A percentile compares a stretch with the other conserved stretches of the same genome.
Evolutionary conservation across 2,888 invertebrate species (phyloP).

Genomic region (Achlya flavicornis): DNA sequence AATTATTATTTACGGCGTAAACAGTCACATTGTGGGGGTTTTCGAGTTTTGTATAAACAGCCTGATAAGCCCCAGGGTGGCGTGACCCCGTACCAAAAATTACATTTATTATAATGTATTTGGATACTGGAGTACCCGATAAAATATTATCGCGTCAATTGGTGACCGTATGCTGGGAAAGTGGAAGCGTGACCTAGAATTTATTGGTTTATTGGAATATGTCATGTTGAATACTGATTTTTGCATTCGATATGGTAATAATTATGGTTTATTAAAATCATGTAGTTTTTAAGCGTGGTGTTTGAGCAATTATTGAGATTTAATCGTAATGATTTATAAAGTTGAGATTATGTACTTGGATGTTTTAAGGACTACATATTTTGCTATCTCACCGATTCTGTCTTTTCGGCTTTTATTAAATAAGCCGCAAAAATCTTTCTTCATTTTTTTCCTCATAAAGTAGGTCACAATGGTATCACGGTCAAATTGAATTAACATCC

Average conservation of each 20-base stretch:
- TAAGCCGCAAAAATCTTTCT: neutral
- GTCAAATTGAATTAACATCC: conserved; percentile 45
- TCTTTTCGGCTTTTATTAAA: neutral
- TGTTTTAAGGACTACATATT: neutral
- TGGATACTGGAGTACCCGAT: conserved; percentile 31
- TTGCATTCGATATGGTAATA: conserved; percentile 7
- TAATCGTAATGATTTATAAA: neutral
- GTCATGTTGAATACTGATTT: conserved; percentile 11
- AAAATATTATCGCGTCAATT: conserved; percentile 44
- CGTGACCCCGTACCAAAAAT: conserved; percentile 41
- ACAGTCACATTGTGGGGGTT: conserved; percentile 56
- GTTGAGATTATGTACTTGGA: neutral
- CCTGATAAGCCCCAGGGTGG: conserved; percentile 53
- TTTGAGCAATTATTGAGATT: neutral
- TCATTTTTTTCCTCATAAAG: neutral
- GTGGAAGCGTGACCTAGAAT: conserved; percentile 39
- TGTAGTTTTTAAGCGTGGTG: neutral
- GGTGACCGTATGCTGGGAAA: conserved; percentile 34
- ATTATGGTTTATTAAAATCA: conserved; percentile 7
- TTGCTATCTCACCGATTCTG: neutral
- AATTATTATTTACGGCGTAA: conserved; percentile 65
- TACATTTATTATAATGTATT: conserved; percentile 32
- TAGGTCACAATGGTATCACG: neutral
- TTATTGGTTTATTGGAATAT: conserved; percentile 36
- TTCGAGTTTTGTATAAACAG: conserved; percentile 58